A percentile compares a stretch with the other conserved stretches of the same genome.
Conservation (phyloP, 2,888 invertebrate species). For the Catocala sponsa region DNA sequence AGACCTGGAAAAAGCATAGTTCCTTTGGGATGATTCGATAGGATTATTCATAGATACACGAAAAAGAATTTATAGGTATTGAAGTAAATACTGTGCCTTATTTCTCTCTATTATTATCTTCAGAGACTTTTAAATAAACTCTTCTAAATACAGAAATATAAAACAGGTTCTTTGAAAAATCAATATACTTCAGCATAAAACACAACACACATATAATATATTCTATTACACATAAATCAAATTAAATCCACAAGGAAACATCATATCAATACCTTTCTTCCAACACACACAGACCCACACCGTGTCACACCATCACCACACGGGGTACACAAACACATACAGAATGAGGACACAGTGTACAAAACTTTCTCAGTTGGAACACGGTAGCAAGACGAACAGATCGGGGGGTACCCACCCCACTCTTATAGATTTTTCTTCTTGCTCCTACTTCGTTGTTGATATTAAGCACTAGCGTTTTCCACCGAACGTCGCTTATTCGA, state of each 20-base stretch:
- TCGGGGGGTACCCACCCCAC: constrained; percentile 16
- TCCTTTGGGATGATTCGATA: no score
- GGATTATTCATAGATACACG: no score
- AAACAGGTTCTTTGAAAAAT: no score
- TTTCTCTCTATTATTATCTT: no score
- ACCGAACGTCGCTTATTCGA: constrained; percentile 41
- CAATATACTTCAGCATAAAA: no score
- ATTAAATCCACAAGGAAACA: neutral
- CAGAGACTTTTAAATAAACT: no score
- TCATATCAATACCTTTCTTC: neutral
- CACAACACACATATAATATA: no score
- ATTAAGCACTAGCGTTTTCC: constrained; percentile 70
- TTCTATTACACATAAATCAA: neutral
- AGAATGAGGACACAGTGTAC: constrained; percentile 28
- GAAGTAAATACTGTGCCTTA: no score
- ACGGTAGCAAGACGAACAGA: constrained; percentile 35
- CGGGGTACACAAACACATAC: constrained; percentile 22
- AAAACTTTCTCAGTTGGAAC: constrained; percentile 37
- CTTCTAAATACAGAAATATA: no score
- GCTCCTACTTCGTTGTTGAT: constrained; percentile 67
- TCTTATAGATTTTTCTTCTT: constrained; percentile 79
- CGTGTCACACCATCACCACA: neutral
- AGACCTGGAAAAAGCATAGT: no score
- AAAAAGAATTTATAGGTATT: no score
- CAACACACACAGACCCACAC: neutral